Conservation (phyloP, 92 coral and sea anemone genomes). For the Isaurus tuberculatus region DNA sequence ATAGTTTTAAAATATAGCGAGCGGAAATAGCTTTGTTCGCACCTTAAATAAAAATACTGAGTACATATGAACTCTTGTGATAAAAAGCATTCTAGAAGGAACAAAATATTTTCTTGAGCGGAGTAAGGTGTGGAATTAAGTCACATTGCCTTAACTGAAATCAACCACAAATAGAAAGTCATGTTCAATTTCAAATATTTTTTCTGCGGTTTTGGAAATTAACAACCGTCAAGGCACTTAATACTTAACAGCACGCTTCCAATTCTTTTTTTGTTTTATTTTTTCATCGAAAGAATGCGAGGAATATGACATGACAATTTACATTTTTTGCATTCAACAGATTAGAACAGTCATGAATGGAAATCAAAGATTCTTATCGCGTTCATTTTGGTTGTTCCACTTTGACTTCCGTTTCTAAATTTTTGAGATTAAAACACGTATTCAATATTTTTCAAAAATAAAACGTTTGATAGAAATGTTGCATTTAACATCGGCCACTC, state of each 20-base stretch:
- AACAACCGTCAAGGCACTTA: background rate
- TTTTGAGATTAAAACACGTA: slow-evolving; percentile 23
- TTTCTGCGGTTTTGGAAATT: background rate
- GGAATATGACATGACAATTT: background rate
- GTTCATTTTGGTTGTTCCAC: background rate
- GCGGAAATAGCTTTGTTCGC: slow-evolving; percentile 12
- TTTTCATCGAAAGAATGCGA: slow-evolving; percentile 30
- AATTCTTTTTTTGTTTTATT: slow-evolving; percentile 8
- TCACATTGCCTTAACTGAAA: no score
- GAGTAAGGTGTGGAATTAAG: no score
- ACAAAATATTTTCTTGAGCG: no score
- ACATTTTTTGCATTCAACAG: slow-evolving; percentile 28
- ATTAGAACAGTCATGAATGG: slow-evolving; percentile 1
- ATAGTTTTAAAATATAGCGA: background rate
- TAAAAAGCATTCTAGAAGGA: no score
- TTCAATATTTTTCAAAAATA: background rate
- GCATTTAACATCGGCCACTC: no score
- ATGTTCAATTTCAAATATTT: background rate
- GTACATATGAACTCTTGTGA: no score
- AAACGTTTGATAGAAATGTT: background rate
- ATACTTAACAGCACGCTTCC: slow-evolving; percentile 23
- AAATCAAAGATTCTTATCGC: slow-evolving; percentile 1
- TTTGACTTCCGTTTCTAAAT: slow-evolving; percentile 38
- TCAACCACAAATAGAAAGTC: no score
- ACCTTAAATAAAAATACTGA: no score